Conservation (phyloP, 2,888 invertebrate species). For the Danaus chrysippus region DNA sequence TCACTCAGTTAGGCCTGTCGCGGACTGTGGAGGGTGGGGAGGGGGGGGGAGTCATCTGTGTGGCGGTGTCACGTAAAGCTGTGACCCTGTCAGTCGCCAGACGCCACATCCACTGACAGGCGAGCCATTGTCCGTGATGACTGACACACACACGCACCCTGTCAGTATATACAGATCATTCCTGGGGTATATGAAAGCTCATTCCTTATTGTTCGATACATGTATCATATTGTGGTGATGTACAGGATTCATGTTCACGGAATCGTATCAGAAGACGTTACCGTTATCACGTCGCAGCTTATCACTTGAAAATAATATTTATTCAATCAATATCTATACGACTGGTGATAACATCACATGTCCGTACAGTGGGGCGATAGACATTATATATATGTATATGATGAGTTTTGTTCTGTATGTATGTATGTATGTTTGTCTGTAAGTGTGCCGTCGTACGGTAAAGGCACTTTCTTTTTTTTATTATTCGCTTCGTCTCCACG, state of each 20-base stretch:
- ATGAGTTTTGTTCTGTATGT: too few species aligned
- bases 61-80: slow-evolving; percentile 20
- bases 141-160: slow-evolving; percentile 24
- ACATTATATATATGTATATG: too few species aligned
- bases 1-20: slow-evolving; percentile 24
- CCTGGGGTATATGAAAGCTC: too few species aligned
- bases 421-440: slow-evolving; percentile 23
- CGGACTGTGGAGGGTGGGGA: slow-evolving; percentile 12
- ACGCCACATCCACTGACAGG: slow-evolving; percentile 22
- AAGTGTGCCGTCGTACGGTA: slow-evolving; percentile 74
- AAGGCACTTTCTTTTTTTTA: slow-evolving; percentile 71
- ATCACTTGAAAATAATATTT: too few species aligned
- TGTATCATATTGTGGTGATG: too few species aligned
- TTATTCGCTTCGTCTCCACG: slow-evolving; percentile 29
- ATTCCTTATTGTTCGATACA: too few species aligned
- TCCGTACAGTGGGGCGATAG: too few species aligned
- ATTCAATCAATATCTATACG: too few species aligned
- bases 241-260: too few species aligned
- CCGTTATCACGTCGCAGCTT: too few species aligned
- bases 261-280: too few species aligned
- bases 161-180: slow-evolving; percentile 21
- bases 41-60: slow-evolving; percentile 28
- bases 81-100: slow-evolving; percentile 14
- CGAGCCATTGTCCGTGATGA: slow-evolving; percentile 21
- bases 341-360: too few species aligned